These are phyloP conservation scores for Erythrocercus mccallii DNA, from an alignment of 2,113 vertebrate species.

Conservation along the genomic window DNA sequence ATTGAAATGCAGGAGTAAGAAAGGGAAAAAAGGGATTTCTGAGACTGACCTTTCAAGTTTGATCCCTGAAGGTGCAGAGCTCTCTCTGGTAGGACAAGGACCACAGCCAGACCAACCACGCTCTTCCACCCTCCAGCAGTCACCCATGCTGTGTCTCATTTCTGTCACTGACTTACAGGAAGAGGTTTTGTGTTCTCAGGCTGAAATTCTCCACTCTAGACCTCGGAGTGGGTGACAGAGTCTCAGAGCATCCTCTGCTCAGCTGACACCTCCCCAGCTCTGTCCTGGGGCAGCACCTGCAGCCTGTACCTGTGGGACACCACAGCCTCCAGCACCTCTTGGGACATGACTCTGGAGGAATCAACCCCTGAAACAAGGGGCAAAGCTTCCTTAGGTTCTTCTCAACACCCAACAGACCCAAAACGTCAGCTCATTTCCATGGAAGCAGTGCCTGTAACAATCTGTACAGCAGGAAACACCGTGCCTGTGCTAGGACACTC, in stretches of 20 bases:
- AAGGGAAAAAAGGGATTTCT: not conserved
- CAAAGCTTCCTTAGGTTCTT: not conserved
- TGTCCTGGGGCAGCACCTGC: not conserved
- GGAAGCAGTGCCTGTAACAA: not conserved
- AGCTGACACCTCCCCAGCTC: not conserved
- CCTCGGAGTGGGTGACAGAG: not conserved
- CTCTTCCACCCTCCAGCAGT: not conserved
- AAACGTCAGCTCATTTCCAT: accelerated
- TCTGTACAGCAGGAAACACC: not conserved
- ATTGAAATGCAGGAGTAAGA: not conserved
- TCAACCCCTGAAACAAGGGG: not conserved
- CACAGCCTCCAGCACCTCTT: not conserved
- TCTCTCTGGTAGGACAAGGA: not conserved
- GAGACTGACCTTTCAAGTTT: not conserved
- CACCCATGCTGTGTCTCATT: not conserved
- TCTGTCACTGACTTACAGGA: not conserved
- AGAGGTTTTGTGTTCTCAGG: not conserved
- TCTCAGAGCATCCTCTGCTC: not conserved
- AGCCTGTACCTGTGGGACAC: not conserved
- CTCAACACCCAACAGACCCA: no score
- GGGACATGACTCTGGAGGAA: not conserved
- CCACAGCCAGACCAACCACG: not conserved
- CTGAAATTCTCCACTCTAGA: not conserved
- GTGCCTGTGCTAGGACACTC: accelerated
- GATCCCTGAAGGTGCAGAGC: not conserved